Percentiles rank a stretch among this genome's conserved stretches.
These are phyloP conservation scores for Neoaliturus tenellus DNA, from an alignment of 2,888 invertebrate species.

Conservation along the genomic window DNA sequence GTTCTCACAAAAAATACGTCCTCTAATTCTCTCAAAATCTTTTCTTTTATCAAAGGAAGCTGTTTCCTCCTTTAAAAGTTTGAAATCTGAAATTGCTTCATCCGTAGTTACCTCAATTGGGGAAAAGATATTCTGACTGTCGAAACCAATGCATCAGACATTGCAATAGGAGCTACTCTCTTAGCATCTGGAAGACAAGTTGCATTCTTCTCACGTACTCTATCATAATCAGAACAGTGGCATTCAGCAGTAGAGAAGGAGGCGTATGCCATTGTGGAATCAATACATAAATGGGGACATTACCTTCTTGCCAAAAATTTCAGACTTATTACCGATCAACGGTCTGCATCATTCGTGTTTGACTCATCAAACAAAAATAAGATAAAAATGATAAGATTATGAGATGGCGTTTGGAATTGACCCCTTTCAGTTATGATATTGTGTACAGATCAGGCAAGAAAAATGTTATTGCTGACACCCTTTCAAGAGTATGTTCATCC, in stretches of 20 bases:
- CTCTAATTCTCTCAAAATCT: not conserved
- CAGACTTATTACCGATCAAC: conserved; percentile 59
- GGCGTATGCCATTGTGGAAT: conserved; percentile 60
- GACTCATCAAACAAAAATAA: not conserved
- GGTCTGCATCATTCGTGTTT: conserved; percentile 16
- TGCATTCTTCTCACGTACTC: conserved; percentile 45
- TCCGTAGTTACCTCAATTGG: not conserved
- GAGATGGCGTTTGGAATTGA: conserved; percentile 49
- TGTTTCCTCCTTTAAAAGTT: not conserved
- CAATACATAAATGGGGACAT: conserved; percentile 61
- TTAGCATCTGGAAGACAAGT: not conserved
- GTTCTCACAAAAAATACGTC: not conserved
- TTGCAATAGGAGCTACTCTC: conserved; percentile 35
- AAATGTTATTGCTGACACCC: not conserved
- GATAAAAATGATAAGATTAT: conserved; percentile 49
- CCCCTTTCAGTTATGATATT: conserved; percentile 37
- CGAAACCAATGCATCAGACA: conserved; percentile 12
- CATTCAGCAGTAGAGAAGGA: conserved; percentile 55
- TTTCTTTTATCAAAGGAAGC: not conserved
- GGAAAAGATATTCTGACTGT: not conserved
- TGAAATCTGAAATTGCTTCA: not conserved
- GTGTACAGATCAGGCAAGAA: not conserved
- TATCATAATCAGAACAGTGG: not conserved
- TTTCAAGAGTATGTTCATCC: not conserved
- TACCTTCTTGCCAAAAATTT: conserved; percentile 60